phyloP scores from a whole-genome alignment of 2,797 vertebrate species.

The Melanotaenia boesemani region DNA sequence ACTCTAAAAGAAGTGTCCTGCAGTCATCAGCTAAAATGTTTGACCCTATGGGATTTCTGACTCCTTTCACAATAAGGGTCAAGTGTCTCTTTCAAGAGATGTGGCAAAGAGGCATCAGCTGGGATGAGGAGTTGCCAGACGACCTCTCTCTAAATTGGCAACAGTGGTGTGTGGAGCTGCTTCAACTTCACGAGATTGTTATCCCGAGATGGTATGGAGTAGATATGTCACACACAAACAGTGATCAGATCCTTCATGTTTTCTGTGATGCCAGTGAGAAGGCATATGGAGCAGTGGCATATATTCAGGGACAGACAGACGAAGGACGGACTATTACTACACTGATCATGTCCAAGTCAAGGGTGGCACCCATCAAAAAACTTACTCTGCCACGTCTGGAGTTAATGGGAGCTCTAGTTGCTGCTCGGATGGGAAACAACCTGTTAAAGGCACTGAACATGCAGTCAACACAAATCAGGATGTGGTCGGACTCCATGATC shows the following conservation, averaged over 20 bases:
- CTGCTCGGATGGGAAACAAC: no score
- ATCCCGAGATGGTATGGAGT: neutral
- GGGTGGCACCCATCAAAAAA: neutral
- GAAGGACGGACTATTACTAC: neutral
- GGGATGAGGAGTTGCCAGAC: no score
- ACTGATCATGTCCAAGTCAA: neutral
- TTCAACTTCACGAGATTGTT: neutral
- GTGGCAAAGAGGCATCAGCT: neutral
- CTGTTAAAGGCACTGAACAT: neutral
- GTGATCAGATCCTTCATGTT: neutral
- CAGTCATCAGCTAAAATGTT: neutral
- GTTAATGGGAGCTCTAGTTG: neutral
- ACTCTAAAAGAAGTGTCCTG: neutral
- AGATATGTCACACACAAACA: neutral
- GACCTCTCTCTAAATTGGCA: no score
- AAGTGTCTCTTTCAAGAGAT: neutral
- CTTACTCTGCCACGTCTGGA: neutral
- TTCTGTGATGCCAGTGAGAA: no score
- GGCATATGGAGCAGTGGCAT: neutral
- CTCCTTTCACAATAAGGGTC: neutral
- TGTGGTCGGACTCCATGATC: conserved; percentile 8
- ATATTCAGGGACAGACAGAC: neutral
- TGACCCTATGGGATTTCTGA: neutral
- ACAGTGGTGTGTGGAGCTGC: neutral
- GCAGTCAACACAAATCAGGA: neutral